Conservation (phyloP, 2,888 invertebrate species). For the Drosophila mulleri region DNA sequence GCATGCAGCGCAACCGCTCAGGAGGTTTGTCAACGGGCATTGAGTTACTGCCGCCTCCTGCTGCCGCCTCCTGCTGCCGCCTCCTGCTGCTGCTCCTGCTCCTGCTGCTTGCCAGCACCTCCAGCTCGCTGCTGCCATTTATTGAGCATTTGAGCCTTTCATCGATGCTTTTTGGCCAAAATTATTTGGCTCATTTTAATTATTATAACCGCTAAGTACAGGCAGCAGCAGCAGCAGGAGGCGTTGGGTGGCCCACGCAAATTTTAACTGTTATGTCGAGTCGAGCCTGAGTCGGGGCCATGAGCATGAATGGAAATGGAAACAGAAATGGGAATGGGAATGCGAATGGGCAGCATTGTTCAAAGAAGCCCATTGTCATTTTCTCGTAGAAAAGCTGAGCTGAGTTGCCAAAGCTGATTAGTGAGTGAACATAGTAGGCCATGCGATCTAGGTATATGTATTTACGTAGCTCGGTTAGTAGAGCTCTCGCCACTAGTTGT, state of each 20-base stretch:
- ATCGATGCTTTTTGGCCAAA: conserved; percentile 78
- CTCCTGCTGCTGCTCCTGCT: conserved; percentile 18
- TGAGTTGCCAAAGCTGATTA: conserved; percentile 1
- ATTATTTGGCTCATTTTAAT: conserved; percentile 81
- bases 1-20: conserved; percentile 14
- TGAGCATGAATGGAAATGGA: neutral
- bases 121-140: conserved; percentile 59
- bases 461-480: no score
- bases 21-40: conserved; percentile 47
- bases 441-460: neutral
- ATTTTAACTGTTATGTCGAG: conserved; percentile 72
- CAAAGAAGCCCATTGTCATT: conserved; percentile 10
- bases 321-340: neutral
- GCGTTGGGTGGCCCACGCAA: conserved; percentile 48
- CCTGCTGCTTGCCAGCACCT: neutral
- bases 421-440: neutral
- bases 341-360: conserved; percentile 28
- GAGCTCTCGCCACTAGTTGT: neutral
- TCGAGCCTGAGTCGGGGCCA: conserved; percentile 15
- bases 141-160: conserved; percentile 79
- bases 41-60: conserved; percentile 46
- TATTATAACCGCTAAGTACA: conserved; percentile 78
- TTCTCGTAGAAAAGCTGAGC: neutral
- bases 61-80: conserved; percentile 15
- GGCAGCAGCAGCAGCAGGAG: conserved; percentile 15